Base-by-base conservation (phyloP, 2,888 invertebrate genomes). In the Melanostoma mellinum region DNA sequence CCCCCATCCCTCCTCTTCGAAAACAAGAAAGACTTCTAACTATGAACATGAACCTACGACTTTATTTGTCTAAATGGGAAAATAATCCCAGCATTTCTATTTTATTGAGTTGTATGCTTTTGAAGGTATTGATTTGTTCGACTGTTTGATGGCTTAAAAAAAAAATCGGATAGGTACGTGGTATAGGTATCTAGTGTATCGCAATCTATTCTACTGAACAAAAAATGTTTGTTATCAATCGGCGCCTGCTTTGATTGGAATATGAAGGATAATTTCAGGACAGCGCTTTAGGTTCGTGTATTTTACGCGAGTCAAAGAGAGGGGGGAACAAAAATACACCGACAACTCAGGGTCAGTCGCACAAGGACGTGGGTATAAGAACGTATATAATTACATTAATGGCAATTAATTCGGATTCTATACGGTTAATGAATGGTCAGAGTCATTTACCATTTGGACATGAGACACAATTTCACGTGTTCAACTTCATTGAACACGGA, bases 381-480 rank as follows among this genome's bases (percentile, higher is more conserved):
- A 6, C 38, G 8, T 42, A 8, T 58, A 46, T 71, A 53, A 65
- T 72, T 67, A 60, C 50, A 46, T 61, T 72, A 71, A 72, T 72
- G 40, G 36, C 76, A 72, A 76, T 81, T 76, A 72, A 61, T 65
- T 53, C 42, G 55, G 68, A 72, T 68, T 60, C 55, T 71, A 67
- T 48, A 50, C 20, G 48, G 33, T 67, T 76, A 76, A 67, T 68
- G 33, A 72, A 68, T 55, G 60, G 67, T 63, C 9, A 30, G 61
- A 46, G 35, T 52, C 52, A 67, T 53, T 69, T 65, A 67, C 48
- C 40, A 67, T 42, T n/a, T 42, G 8, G 44, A 46, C 58, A 42
- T 38, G n/a, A 2, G 44, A 32, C 50, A 30, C n/a, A 56, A 55
- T 44, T 63, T 33, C 6, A 9, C 44, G 46, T 48, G 69, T 69